Conservation (phyloP, 2,113 vertebrate genomes). For the Oncorhynchus masou region DNA sequence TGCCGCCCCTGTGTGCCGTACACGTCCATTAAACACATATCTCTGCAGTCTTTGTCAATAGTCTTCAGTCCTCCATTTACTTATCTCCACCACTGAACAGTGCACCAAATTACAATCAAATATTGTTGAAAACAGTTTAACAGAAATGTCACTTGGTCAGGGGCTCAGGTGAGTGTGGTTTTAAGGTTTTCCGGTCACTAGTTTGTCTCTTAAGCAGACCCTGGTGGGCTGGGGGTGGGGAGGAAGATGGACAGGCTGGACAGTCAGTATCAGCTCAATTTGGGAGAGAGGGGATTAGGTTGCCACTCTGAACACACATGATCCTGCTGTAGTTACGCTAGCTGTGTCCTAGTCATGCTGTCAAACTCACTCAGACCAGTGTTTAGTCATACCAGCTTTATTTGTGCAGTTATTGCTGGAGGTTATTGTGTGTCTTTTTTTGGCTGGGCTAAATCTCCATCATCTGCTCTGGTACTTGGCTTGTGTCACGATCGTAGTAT, state of each 20-base stretch:
- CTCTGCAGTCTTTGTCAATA: too few species aligned
- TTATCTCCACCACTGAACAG: not conserved
- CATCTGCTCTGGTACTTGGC: not conserved
- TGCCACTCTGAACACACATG: constrained; percentile 72
- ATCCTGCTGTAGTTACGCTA: constrained; percentile 71
- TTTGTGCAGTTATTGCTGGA: not conserved
- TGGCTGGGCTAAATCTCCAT: constrained; percentile 27
- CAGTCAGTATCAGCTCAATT: constrained; percentile 76
- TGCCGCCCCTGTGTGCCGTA: too few species aligned
- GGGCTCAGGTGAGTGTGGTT: not conserved
- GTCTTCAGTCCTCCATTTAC: not conserved
- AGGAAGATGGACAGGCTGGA: constrained; percentile 54
- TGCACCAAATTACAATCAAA: too few species aligned
- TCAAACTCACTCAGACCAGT: constrained; percentile 34
- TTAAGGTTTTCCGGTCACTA: not conserved
- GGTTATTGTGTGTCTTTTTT: constrained; percentile 3
- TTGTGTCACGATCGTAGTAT: too few species aligned
- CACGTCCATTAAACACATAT: too few species aligned
- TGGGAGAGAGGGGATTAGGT: constrained; percentile 79
- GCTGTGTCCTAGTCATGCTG: constrained; percentile 54
- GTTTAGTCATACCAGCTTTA: not conserved
- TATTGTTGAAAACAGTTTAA: too few species aligned
- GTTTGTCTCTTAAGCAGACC: not conserved
- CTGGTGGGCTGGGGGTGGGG: constrained; percentile 40
- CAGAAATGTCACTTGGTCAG: not conserved